Base-by-base conservation (phyloP, 92 coral and sea anemone species). In the Epizoanthus scotinus region DNA sequence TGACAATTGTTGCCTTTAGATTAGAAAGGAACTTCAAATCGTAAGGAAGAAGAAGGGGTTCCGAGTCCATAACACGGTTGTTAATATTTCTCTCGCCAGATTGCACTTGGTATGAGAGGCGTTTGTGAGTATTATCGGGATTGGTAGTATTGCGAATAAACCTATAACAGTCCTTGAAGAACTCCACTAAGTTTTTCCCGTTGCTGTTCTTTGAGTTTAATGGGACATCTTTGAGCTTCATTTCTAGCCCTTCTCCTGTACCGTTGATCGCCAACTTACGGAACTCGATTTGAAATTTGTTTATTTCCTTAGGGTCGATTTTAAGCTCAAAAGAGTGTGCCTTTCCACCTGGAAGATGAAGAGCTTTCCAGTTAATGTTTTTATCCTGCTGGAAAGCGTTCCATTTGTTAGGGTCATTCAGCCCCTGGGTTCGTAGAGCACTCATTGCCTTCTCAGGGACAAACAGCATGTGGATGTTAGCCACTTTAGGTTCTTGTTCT, bases 211-310 rank as follows among this genome's bases (percentile, higher is more conserved):
- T 68, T 38, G 2, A 82, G 53, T 0, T 21, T 25, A 75, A 55
- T 18, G 87, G 79, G 13, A 86, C 77, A 64, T 86, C 67, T 34
- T 82, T 86, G 73, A 86, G n/a, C 71, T 82, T 85, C 47, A 86
- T 27, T 5, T 82, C 83, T 2, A 86, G 78, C 2, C 90, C 90
- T 2, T 86, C 78, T 47, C 72, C 66, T 2, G 42, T 24, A 0
- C 70, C 86, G 13, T 83, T 83, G 47, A 86, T 22, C 67, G 28
- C 63, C 31, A 86, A 65, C 49, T 67, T 83, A 10, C 80, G 87
- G 49, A 71, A 74, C 38, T 68, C 47, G 22, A 86, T 31, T 20
- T 67, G 79, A 0, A 77, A 19, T 57, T 74, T 74, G 26, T 66
- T 73, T 28, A 68, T 72, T 8, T 59, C 36, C 24, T 59, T 63